Conservation (phyloP, 2,888 invertebrate species). For the Tetragnatha montana region DNA sequence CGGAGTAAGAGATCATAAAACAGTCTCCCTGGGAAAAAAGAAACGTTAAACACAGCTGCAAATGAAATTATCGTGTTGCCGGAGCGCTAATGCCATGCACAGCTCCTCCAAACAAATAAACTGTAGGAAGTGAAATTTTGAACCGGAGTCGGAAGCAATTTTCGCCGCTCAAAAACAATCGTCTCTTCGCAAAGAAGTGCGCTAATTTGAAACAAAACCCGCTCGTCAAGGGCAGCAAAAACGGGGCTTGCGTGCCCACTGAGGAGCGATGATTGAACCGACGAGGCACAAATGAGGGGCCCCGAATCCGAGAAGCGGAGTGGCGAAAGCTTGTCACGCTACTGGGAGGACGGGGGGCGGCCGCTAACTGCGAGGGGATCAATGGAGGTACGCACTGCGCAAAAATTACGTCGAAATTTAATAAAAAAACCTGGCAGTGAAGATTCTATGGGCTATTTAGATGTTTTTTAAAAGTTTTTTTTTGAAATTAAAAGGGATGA, state of each 20-base stretch:
- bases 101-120: slow-evolving; percentile 9
- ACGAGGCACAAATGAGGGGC: slow-evolving; percentile 39
- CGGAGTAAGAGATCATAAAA: not conserved
- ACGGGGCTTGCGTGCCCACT: slow-evolving; percentile 20
- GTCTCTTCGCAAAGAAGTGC: not conserved
- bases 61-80: not conserved
- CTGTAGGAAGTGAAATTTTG: slow-evolving; percentile 3
- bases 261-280: slow-evolving; percentile 46
- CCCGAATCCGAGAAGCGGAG: slow-evolving; percentile 27
- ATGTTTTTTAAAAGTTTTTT: too few relatives aligned
- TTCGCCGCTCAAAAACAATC: slow-evolving; percentile 7
- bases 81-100: not conserved
- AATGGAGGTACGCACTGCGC: too few relatives aligned
- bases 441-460: too few relatives aligned
- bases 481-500: too few relatives aligned
- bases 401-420: too few relatives aligned
- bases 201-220: slow-evolving; percentile 34
- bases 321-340: slow-evolving; percentile 46
- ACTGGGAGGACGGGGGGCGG: slow-evolving; percentile 3
- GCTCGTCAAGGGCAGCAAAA: slow-evolving; percentile 16
- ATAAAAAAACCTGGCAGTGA: too few relatives aligned
- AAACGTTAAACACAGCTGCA: not conserved
- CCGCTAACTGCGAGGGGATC: not conserved
- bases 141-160: slow-evolving; percentile 4
- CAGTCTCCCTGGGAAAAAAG: not conserved